Evolutionary conservation across 2,888 invertebrate genomes (phyloP).

Genomic region (Agonopterix arenella): DNA sequence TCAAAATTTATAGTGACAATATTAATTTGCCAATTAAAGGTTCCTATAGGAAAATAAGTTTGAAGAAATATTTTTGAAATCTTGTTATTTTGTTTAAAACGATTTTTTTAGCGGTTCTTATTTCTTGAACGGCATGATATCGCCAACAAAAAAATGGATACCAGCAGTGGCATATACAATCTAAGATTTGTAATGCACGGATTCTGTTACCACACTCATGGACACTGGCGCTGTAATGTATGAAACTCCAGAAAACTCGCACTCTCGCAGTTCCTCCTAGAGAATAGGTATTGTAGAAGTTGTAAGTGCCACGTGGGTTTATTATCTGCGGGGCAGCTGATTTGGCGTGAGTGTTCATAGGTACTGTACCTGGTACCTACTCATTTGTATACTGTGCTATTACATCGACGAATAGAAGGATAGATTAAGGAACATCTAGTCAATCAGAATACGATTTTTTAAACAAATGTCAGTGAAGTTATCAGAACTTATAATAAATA

Average conservation of each 20-base stretch:
- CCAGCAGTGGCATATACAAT: conserved; percentile 1
- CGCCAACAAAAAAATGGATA: not conserved
- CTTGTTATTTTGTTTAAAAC: conserved; percentile 35
- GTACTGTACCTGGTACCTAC: too few relatives aligned
- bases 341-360: too few relatives aligned
- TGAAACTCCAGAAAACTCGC: too few relatives aligned
- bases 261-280: too few relatives aligned
- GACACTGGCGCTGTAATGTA: too few relatives aligned
- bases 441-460: conserved; percentile 44
- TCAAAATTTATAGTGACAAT: conserved; percentile 5
- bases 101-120: conserved; percentile 39
- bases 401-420: conserved; percentile 18
- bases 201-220: too few relatives aligned
- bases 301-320: too few relatives aligned
- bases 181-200: conserved; percentile 2
- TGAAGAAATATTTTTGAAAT: conserved; percentile 33
- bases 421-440: conserved; percentile 51
- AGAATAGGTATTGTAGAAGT: too few relatives aligned
- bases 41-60: not conserved
- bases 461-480: conserved; percentile 69
- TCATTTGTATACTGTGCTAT: not conserved
- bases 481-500: conserved; percentile 67
- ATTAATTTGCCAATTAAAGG: not conserved
- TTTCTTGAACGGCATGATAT: conserved; percentile 25
- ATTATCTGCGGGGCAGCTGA: too few relatives aligned